A percentile compares a stretch with the other conserved stretches of the same genome.
phyloP scores from a whole-genome alignment of 2,113 vertebrate genomes.

The Galbula dea region DNA sequence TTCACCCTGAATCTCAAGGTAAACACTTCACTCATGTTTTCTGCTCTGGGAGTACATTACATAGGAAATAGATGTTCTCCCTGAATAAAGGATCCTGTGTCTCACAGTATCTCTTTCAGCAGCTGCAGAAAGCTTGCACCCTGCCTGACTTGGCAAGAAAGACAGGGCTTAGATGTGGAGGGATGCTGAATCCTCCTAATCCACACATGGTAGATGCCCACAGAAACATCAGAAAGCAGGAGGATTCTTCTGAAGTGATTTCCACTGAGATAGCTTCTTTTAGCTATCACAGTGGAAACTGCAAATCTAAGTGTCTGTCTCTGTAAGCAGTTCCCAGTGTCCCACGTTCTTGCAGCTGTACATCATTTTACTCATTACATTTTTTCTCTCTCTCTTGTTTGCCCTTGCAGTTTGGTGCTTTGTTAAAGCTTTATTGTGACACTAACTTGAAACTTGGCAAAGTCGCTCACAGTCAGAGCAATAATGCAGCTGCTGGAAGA shows the following conservation, averaged over 20 bases:
- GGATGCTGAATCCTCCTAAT: not conserved
- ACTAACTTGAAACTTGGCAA: not conserved
- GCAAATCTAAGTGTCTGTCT: not conserved
- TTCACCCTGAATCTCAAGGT: conserved; percentile 2
- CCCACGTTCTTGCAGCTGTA: not conserved
- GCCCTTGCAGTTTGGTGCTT: not conserved
- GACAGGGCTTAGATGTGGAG: not conserved
- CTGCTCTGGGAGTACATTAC: not conserved
- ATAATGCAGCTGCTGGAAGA: not conserved
- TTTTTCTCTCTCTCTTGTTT: not conserved
- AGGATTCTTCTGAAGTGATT: not conserved
- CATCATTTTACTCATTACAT: not conserved
- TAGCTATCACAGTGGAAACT: not conserved
- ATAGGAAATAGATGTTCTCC: not conserved
- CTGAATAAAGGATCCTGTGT: not conserved
- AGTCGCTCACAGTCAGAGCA: not conserved
- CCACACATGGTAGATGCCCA: not conserved
- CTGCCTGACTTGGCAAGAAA: not conserved
- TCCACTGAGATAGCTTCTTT: not conserved
- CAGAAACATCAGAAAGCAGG: not conserved
- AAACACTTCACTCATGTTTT: not conserved
- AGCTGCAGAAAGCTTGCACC: not conserved
- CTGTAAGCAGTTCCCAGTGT: not conserved
- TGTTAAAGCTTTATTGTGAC: not conserved
- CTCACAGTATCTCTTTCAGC: not conserved